Base-by-base conservation (phyloP, 1,140 invertebrate species). In the Armadillidium nasatum region DNA sequence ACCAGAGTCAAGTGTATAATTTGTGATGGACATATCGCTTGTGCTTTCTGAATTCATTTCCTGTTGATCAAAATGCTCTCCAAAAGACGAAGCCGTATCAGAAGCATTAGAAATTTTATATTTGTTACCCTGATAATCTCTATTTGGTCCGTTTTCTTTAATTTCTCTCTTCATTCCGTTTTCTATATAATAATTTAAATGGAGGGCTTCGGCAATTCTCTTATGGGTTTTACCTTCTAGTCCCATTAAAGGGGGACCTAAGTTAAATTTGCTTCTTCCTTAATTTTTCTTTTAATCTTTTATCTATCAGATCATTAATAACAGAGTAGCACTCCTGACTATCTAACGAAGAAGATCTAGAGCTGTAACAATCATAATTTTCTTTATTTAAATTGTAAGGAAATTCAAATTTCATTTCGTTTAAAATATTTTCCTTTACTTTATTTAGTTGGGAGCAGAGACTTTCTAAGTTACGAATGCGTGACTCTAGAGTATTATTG, bases 231-330 rank as follows among this genome's bases (percentile, higher is more conserved):
- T 60, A 3, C 50, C 50, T 60, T 60, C 50, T 7, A 60, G 50
- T 60, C 50, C 50, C 50, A 60, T 60, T 60, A 60, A 60, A 60
- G 50, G 50, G 7, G 50, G 50, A 60, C 19, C 50, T 60, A 60
- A 60, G 7, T 19, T 60, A 19, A 60, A 60, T 60, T 60, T 60
- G 11, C 7, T 60, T n/a, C 7, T 60, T 13, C 19, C 19, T 60
- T 13, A 60, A 7, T 60, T 60, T 60, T 15, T 60, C 50, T 60
- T 60, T 60, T 15, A 60, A 19, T 60, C 19, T 60, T 7, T 19
- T 13, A 13, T 60, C 50, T 15, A 60, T 60, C 50, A 60, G 7
- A 15, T 60, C 50, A 60, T 60, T 60, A 4, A 60, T 60, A 19
- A 60, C 11, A 60, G 50, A 60, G 11, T 15, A 60, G 7, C 50